Percentiles rank a stretch among this genome's conserved stretches.
phyloP scores from a whole-genome alignment of 2,888 invertebrate genomes.

The Drosophila paramelanica region DNA sequence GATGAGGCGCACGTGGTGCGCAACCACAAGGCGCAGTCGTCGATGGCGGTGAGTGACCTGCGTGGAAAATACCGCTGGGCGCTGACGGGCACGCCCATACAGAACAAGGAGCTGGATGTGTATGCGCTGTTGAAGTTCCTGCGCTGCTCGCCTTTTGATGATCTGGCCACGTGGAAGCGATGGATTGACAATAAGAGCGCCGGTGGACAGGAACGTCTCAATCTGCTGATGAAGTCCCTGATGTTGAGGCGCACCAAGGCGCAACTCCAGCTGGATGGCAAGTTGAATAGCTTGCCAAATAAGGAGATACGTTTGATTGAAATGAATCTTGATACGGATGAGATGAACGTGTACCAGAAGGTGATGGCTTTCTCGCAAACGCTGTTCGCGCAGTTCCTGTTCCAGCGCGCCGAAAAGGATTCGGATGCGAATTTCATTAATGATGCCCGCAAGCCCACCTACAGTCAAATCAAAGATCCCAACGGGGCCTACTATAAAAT shows the following conservation, averaged over 20 bases:
- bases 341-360: constrained; percentile 92
- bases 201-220: constrained; percentile 93
- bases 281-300: constrained; percentile 88
- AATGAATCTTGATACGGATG: constrained; percentile 89
- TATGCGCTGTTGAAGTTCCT: constrained; percentile 93
- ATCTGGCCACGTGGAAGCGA: constrained; percentile 94
- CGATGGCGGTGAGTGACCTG: constrained; percentile 88
- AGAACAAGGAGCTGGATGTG: constrained; percentile 95
- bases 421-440: constrained; percentile 78
- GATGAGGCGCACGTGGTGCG: constrained; percentile 97
- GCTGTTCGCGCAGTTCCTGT: constrained; percentile 91
- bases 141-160: constrained; percentile 94
- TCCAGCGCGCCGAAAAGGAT: constrained; percentile 90
- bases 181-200: constrained; percentile 95
- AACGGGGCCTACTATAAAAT: constrained; percentile 87
- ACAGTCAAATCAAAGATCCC: constrained; percentile 83
- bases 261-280: constrained; percentile 89
- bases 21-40: constrained; percentile 92
- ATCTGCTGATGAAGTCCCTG: constrained; percentile 92
- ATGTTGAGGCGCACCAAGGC: constrained; percentile 95
- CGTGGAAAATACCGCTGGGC: constrained; percentile 89
- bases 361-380: constrained; percentile 90
- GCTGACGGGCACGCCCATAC: constrained; percentile 97
- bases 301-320: constrained; percentile 87
- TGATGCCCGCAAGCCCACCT: constrained; percentile 69